Base-by-base conservation (phyloP, 1,140 invertebrate species). In the Halictus rubicundus region DNA sequence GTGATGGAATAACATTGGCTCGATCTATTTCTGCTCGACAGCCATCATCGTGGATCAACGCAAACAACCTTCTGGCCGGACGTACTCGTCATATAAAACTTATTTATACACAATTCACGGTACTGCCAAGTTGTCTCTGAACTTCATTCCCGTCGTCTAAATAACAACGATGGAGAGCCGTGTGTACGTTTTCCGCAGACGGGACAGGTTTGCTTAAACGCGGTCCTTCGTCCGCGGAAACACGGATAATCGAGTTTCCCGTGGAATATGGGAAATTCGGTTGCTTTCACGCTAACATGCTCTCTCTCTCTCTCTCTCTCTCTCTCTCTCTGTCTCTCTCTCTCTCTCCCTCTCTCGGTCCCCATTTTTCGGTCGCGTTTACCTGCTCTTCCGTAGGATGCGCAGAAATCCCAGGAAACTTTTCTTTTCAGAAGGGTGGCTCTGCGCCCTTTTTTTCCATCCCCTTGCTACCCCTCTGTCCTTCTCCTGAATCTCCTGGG, bases 1-100 rank as follows among this genome's bases (percentile, higher is more conserved):
- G 8, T 21, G n/a, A n/a, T 21, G 8, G 6, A 21, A 57, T n/a
- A 7, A 57, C 16, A 9, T 7, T 57, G 21, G 54, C 63, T 23
- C 52, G 32, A 81, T n/a, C 68, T 57, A 57, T 57, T 57, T 57
- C 21, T 57, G 54, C 8, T 21, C 54, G 54, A n/a, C 54, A 21
- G 19, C 3, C 54, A 57, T 57, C 54, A 57, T 21, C 21, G 52
- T 19, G 52, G 5, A 54, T 54, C 21, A 19, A 5, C 52, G n/a
- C 54, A 0, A 9, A 57, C 21, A n/a, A 57, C 54, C 54, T 57
- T 57, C 54, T n/a, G 54, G 8, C 21, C 21, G 54, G 52, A 3
- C 49, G 54, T n/a, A 0, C 54, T 57, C 21, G 54, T 57, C 19
- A 57, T 57, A n/a, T 57, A n/a, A 57, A 57, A n/a, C 54, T 57